phyloP scores from a whole-genome alignment of 92 coral and sea anemone genomes.

The Porites rus region DNA sequence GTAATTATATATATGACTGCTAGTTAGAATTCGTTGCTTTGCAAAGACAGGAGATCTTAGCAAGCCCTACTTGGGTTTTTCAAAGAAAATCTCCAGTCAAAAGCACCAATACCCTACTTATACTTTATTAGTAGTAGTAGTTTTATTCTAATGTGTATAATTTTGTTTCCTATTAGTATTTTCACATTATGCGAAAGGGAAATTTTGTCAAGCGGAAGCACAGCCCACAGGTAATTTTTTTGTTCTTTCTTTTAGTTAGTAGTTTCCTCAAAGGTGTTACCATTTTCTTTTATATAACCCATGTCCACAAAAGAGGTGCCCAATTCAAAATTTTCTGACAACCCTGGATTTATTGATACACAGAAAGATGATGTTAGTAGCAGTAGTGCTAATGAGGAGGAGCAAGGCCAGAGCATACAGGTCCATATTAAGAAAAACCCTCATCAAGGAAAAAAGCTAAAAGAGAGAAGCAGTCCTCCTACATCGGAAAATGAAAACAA shows the following conservation, averaged over 20 bases:
- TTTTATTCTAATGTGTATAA: not conserved
- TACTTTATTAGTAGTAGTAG: not conserved
- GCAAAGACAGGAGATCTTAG: too few species aligned
- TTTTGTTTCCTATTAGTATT: not conserved
- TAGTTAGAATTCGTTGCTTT: too few species aligned
- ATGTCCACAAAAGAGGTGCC: too few species aligned
- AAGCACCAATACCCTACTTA: too few species aligned
- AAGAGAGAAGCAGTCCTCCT: conserved; percentile 60
- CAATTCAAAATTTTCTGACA: not conserved
- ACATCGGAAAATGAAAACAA: conserved; percentile 61
- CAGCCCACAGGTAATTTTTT: conserved; percentile 23
- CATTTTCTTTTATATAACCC: too few species aligned
- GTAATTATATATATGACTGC: too few species aligned
- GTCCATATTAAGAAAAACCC: not conserved
- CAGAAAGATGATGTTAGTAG: conserved; percentile 25
- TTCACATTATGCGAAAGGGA: conserved; percentile 30
- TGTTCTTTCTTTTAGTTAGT: not conserved
- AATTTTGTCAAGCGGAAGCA: conserved; percentile 32
- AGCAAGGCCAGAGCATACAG: not conserved
- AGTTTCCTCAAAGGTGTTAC: too few species aligned
- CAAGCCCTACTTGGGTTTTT: too few species aligned
- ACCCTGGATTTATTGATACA: not conserved
- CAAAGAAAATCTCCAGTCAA: too few species aligned
- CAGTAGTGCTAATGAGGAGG: conserved; percentile 46
- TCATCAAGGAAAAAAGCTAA: conserved; percentile 48